A percentile compares a stretch with the other conserved stretches of the same genome.
Conservation (phyloP, 2,113 vertebrate species). For the Pelodiscus sinensis region DNA sequence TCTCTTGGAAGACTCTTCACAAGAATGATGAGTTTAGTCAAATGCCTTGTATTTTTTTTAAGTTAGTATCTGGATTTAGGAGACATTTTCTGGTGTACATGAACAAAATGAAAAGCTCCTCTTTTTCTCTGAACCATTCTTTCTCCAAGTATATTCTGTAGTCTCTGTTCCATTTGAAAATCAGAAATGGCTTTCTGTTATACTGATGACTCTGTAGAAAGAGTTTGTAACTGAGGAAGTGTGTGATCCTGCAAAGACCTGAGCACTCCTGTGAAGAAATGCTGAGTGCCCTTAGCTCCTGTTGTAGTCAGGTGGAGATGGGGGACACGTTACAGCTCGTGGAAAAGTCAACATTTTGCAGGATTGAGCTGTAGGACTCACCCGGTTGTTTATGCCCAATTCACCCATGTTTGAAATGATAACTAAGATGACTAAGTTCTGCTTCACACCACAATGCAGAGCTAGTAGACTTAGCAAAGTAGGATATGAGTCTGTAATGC, state of each 20-base stretch:
- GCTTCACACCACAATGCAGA: constrained; percentile 24
- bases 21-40: background rate
- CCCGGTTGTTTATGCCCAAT: background rate
- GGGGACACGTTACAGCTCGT: background rate
- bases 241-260: background rate
- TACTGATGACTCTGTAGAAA: background rate
- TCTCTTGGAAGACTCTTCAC: background rate
- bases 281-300: background rate
- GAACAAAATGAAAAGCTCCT: background rate
- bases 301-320: background rate
- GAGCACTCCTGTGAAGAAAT: background rate
- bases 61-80: background rate
- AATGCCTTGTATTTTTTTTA: background rate
- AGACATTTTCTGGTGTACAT: background rate
- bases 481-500: background rate
- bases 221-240: background rate
- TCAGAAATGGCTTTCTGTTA: background rate
- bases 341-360: background rate
- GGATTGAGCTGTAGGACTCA: background rate
- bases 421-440: background rate
- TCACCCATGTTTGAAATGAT: background rate
- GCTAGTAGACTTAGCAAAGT: background rate
- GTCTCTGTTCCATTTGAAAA: background rate
- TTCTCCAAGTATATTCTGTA: background rate
- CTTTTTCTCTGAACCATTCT: background rate